Base-by-base conservation (phyloP, 2,888 invertebrate species). In the Odontocolon sp. region DNA sequence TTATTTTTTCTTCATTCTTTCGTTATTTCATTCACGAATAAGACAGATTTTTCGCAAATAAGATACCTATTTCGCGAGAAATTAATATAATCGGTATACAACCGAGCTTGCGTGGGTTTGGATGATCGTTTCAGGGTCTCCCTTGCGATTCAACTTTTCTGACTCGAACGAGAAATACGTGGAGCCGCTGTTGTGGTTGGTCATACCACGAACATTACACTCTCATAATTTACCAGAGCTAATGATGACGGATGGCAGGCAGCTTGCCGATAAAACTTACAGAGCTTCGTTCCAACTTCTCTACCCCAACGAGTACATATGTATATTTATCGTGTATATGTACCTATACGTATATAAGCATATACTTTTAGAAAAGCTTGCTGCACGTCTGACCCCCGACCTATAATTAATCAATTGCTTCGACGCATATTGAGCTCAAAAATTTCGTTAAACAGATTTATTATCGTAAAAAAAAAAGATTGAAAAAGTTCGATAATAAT, bases 201-300 rank as follows among this genome's bases (percentile, higher is more conserved):
- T 64, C 42, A 56, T 68, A 61, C 76, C 61, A 67, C 69, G 66
- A 72, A 75, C 61, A 71, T 73, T 77, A 57, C 63, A 77, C 78
- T 77, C 75, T 77, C 68, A 71, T 75, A 78, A 80, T 80, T 81
- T 77, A 77, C 59, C 73, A 64, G 76, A 69, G 68, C 69, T 81
- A 81, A 80, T 81, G 80, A 81, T 81, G 81, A 81, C 76, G 78
- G 79, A 81, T 80, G 73, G 81, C 73, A 75, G 75, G 33, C 52
- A 47, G 66, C 66, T 79, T 47, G 77, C 69, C 69, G 79, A 81
- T 81, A 81, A 81, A 80, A 81, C 78, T 81, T 67, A 40, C 63
- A 66, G 40, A 76, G 68, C 59, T 68, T 79, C 57, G 75, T 59
- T 52, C 38, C 50, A 36, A 68, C 66, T 68, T 50, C 1, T 23